Evolutionary conservation across 1,140 invertebrate species (phyloP), one percentile per base, ranked within the genome.

Genomic region (Lepidostoma basale): DNA sequence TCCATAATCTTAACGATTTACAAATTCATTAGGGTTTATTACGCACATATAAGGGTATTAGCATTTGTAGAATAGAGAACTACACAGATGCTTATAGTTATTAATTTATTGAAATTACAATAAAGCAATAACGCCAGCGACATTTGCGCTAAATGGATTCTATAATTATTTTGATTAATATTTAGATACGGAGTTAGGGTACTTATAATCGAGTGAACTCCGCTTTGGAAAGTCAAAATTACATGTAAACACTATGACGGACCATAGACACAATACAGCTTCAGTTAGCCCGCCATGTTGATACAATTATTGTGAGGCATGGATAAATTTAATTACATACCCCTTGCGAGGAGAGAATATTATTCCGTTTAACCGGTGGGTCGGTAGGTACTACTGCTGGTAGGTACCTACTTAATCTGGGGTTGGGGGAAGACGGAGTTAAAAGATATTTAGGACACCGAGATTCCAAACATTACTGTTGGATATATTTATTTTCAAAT

Each of bases 261-360:
- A 26, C 47, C 18, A n/a, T 28, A 25, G 25, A 14, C 25, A 28
- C 10, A 28, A 16, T 16, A 52, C 18, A n/a, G 23, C 42, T 52
- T 12, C 23, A 26, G 23, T 0, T 6, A 52, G 33, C 33, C 47
- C 47, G 47, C 4, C 18, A 52, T 30, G 60, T 44, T 64, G 60
- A 64, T 69, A 64, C 36, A 69, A 69, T 69, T n/a, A n/a, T n/a
- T 59, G 67, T 56, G 42, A 69, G 67, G 60, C 67, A 40, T 45
- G 52, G 52, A 40, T 56, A 64, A 69, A 69, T 69, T 69, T 69
- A 69, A 69, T 69, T 69, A 69, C 64, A 64, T 56, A 68, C 30
- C 58, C 58, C 30, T 62, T 10, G 30, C 52, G 23, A 44, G 60
- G 67, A 28, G 42, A 28, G 42, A 26, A 62, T 28, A 8, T 45